Base-by-base conservation (phyloP, 2,113 vertebrate species). In the Motacilla tschutschensis region DNA sequence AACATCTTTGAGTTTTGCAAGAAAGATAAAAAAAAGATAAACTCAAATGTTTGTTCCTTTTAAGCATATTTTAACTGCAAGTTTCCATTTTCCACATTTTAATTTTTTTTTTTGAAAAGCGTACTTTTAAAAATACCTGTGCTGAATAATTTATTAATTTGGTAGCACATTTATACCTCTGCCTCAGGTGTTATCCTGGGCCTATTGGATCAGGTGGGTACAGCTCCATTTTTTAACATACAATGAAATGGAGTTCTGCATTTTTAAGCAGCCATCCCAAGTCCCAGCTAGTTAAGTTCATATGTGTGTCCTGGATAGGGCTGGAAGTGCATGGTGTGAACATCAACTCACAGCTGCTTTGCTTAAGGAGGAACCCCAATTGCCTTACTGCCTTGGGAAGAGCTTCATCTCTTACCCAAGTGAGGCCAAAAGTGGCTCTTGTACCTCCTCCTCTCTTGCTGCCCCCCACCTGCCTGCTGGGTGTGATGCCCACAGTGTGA, bases 261-360 rank as follows among this genome's bases (percentile, higher is more conserved):
- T 70, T 88, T 73, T 33, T 40, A 78, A 33, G 28, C 6, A 64
- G 4, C 19, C 12, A 3, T 19, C 29, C 43, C 57, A 28, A 12
- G 40, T 29, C 17, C 31, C 41, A 79, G 41, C 4, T 31, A 22
- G 26, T 50, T n/a, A 47, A 50, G 14, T 33, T 38, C 33, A 17
- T 28, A 4, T 0, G 0, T 8, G 9, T 26, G 31, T 43, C 21
- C 10, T 44, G 31, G 5, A 12, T 1, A 57, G 31, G 31, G 48
- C 36, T 75, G n/a, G 47, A 66, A 66, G 19, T 44, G 6, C 25
- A 25, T 0, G 0, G 2, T 35, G 31, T 28, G 46, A 85, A 9
- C 50, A 60, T 19, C 48, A 59, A 0, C 14, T n/a, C 44, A 12
- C 53, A 26, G 20, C 58, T 79, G 31, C 19, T 72, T 47, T 65